A percentile compares a stretch with the other conserved stretches of the same genome.
Evolutionary conservation across 2,113 vertebrate genomes (phyloP).

Genomic region (Oncorhynchus clarkii): DNA sequence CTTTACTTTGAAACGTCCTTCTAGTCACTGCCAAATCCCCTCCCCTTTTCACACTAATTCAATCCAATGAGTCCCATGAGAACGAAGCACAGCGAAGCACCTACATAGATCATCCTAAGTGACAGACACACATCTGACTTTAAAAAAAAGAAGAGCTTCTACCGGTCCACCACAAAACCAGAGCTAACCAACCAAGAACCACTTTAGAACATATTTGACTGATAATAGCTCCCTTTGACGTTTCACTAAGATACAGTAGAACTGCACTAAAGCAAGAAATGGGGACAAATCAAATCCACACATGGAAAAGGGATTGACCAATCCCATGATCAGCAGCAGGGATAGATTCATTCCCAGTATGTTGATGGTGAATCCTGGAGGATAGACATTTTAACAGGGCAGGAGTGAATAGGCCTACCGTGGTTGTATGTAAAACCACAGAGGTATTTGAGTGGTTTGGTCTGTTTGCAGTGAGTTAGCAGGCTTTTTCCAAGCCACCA

Average conservation of each 20-base stretch:
- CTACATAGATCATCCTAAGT: constrained; percentile 11
- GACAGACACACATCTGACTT: constrained; percentile 24
- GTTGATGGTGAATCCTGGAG: constrained; percentile 30
- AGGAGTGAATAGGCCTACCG: constrained; percentile 14
- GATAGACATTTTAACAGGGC: constrained; percentile 21
- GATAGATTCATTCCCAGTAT: constrained; percentile 38
- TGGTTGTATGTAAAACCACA: constrained; percentile 15
- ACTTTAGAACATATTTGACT: not conserved
- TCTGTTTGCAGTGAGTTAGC: not conserved
- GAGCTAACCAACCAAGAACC: not conserved
- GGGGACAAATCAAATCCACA: constrained; percentile 36
- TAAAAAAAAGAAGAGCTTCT: no score
- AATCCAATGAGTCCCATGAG: not conserved
- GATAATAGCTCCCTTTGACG: not conserved
- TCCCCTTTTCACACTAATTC: constrained; percentile 12
- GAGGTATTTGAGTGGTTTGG: not conserved
- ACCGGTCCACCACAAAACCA: constrained; percentile 15
- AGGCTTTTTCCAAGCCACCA: not conserved
- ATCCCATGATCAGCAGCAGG: constrained; percentile 7
- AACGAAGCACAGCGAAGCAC: constrained; percentile 7
- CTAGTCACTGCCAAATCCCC: no score
- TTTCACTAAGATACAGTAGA: constrained; percentile 27
- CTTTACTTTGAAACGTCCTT: no score
- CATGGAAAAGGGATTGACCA: constrained; percentile 14
- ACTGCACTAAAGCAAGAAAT: not conserved